Conservation (phyloP, 1,140 invertebrate species). For the Bombus ignitus region DNA sequence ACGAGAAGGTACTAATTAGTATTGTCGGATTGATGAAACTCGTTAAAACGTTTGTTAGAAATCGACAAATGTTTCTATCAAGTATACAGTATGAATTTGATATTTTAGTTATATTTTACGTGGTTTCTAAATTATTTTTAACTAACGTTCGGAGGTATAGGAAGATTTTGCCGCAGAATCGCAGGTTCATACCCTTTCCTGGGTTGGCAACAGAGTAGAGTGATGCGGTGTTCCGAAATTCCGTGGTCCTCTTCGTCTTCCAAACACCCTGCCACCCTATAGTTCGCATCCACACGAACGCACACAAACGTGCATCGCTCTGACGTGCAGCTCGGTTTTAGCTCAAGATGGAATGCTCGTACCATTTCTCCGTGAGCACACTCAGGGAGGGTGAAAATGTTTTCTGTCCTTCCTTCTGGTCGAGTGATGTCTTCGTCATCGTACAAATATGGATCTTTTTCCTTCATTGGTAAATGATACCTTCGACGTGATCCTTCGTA, state of each 20-base stretch:
- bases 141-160: not conserved
- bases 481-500: not conserved
- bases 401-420: constrained; percentile 44
- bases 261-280: constrained; percentile 73
- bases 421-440: constrained; percentile 48
- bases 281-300: constrained; percentile 42
- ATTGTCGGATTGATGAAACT: not conserved
- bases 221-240: constrained; percentile 77
- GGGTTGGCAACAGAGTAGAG: constrained; percentile 63
- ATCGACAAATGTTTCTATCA: not conserved
- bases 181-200: constrained; percentile 66
- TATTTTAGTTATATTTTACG: not conserved
- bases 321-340: constrained; percentile 64
- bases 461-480: constrained; percentile 27
- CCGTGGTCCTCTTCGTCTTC: constrained; percentile 76
- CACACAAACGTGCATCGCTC: constrained; percentile 33
- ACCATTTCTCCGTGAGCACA: constrained; percentile 57
- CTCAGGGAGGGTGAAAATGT: constrained; percentile 52
- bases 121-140: not conserved
- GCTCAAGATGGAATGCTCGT: constrained; percentile 70
- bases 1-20: not conserved
- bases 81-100: not conserved
- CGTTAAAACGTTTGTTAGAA: not conserved
- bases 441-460: constrained; percentile 48
- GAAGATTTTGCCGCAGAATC: not conserved